Evolutionary conservation across 2,888 invertebrate species (phyloP).

Genomic region (Drosophila merina): DNA sequence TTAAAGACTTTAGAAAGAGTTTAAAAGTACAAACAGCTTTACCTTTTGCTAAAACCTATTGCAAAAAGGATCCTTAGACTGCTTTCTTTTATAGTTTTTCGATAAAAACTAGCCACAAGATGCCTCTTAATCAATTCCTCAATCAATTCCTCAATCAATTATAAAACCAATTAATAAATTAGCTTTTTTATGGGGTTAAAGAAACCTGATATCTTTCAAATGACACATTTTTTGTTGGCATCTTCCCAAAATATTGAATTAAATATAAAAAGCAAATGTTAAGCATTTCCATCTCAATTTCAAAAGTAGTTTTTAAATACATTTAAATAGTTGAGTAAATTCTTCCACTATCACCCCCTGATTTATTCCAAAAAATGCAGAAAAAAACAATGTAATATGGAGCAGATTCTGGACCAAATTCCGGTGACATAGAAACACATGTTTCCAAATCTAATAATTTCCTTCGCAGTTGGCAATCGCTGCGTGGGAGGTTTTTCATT

Average conservation of each 20-base stretch:
- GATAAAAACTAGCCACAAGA: too few species aligned
- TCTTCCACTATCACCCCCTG: not conserved
- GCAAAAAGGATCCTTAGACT: too few species aligned
- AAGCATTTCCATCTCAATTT: too few species aligned
- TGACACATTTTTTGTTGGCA: not conserved
- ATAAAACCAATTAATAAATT: too few species aligned
- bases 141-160: too few species aligned
- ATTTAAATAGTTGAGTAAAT: not conserved
- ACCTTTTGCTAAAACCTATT: too few species aligned
- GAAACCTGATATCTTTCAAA: not conserved
- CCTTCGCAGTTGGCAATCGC: not conserved
- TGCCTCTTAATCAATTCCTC: too few species aligned
- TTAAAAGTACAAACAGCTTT: too few species aligned
- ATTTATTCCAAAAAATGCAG: not conserved
- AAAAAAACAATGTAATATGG: not conserved
- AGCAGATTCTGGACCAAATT: not conserved
- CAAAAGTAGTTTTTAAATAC: too few species aligned
- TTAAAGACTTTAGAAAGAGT: too few species aligned
- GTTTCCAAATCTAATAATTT: slow-evolving; percentile 2
- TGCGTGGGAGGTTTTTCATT: slow-evolving; percentile 28
- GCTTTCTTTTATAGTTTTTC: too few species aligned
- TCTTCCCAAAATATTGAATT: not conserved
- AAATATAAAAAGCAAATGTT: not conserved
- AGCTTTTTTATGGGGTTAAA: not conserved
- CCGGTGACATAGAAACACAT: slow-evolving; percentile 4